Evolutionary conservation across 2,113 vertebrate genomes (phyloP).

Genomic region (Oostethus manadensis): DNA sequence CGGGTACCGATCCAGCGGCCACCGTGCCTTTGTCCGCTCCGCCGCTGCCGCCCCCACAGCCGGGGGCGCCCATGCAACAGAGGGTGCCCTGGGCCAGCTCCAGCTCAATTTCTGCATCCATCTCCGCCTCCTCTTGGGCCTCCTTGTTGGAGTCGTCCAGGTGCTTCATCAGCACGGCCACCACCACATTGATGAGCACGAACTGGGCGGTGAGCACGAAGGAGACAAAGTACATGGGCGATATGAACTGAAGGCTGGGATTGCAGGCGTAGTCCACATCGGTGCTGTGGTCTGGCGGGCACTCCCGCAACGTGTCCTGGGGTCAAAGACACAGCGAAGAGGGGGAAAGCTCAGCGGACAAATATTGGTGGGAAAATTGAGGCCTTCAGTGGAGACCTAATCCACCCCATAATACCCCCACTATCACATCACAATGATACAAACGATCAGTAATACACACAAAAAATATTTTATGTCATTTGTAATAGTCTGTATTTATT

Average conservation of each 20-base stretch:
- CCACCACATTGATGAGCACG: constrained; percentile 99
- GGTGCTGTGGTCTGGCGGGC: constrained; percentile 74
- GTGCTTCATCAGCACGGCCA: constrained; percentile 99
- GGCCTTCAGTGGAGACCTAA: too few species aligned
- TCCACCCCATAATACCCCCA: too few species aligned
- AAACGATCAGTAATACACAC: too few species aligned
- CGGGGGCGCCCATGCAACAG: constrained; percentile 75
- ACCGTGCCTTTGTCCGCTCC: constrained; percentile 46
- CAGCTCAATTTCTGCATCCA: constrained; percentile 96
- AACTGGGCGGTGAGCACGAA: constrained; percentile 99
- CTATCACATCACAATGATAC: too few species aligned
- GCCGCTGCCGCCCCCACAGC: constrained; percentile 54
- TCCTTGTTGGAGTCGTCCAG: constrained; percentile 99
- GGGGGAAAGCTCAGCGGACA: neutral
- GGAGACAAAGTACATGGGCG: constrained; percentile 97
- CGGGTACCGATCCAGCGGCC: constrained; percentile 1
- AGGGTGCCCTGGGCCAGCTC: constrained; percentile 87
- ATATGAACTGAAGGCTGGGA: constrained; percentile 89
- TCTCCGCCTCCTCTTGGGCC: constrained; percentile 96
- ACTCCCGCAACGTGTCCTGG: constrained; percentile 95
- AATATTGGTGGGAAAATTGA: neutral
- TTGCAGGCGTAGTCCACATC: constrained; percentile 86
- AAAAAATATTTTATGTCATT: too few species aligned
- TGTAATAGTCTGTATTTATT: too few species aligned
- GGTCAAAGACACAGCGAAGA: constrained; percentile 1